phyloP scores from a whole-genome alignment of 2,797 vertebrate species.

The Micropoecilia bifurca region DNA sequence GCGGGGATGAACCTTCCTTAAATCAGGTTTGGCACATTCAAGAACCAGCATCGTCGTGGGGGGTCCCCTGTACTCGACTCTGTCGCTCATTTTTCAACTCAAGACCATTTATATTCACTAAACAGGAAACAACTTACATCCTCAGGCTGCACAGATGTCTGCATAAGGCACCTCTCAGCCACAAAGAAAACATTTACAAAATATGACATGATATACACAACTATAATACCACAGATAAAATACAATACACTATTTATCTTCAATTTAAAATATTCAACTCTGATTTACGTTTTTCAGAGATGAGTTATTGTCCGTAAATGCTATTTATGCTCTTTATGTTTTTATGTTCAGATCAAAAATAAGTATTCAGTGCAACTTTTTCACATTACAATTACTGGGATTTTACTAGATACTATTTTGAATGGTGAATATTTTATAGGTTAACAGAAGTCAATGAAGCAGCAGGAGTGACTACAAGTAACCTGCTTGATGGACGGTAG shows the following conservation, averaged over 20 bases:
- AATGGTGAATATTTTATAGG: not conserved
- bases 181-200: not conserved
- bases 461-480: not conserved
- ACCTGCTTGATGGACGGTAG: not conserved
- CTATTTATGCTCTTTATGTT: not conserved
- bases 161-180: not conserved
- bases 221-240: not conserved
- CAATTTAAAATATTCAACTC: not conserved
- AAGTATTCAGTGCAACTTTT: not conserved
- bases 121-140: not conserved
- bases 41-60: slow-evolving; percentile 20
- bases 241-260: not conserved
- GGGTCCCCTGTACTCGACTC: not conserved
- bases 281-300: not conserved
- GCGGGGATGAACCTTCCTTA: slow-evolving; percentile 65
- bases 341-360: not conserved
- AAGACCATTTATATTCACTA: not conserved
- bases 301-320: not conserved
- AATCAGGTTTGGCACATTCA: slow-evolving; percentile 47
- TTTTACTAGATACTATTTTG: not conserved
- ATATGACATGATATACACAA: not conserved
- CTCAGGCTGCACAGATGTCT: not conserved
- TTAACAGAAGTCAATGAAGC: not conserved
- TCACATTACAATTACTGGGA: not conserved
- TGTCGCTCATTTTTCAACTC: not conserved